These are phyloP conservation scores for Muntiacus muntjak DNA, from an alignment of 2,113 vertebrate species.

Conservation along the genomic window DNA sequence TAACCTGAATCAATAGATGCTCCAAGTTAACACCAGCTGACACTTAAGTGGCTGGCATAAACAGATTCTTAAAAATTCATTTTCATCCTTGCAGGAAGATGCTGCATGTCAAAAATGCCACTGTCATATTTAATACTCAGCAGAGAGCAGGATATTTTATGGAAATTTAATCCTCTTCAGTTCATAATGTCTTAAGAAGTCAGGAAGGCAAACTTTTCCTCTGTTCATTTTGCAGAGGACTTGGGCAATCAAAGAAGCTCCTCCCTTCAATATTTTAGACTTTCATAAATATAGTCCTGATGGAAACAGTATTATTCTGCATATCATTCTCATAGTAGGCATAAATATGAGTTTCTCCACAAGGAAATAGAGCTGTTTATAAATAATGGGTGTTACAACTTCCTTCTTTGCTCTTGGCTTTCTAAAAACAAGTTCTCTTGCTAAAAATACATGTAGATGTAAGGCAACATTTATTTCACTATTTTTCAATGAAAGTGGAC, in stretches of 20 bases:
- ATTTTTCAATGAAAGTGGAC: neutral
- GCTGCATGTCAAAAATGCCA: neutral
- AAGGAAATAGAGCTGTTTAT: constrained; percentile 13
- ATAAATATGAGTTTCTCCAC: neutral
- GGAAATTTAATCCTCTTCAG: neutral
- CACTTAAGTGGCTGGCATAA: neutral
- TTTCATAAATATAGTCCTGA: constrained; percentile 34
- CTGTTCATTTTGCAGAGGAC: neutral
- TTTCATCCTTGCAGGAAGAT: neutral
- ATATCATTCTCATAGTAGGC: neutral
- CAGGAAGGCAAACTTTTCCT: neutral
- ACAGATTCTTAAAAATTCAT: constrained; percentile 1
- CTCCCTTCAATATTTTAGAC: neutral
- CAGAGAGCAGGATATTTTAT: neutral
- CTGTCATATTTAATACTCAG: neutral
- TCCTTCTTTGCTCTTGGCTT: neutral
- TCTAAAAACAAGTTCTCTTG: neutral
- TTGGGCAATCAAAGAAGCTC: neutral
- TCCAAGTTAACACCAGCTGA: constrained; percentile 8
- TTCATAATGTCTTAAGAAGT: neutral
- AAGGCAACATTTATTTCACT: neutral
- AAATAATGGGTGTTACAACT: constrained; percentile 1
- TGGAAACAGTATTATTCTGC: neutral
- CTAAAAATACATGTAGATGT: neutral
- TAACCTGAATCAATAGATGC: neutral